Conservation (phyloP, 23 tunicate genomes). For the Trididemnum nubilum region DNA sequence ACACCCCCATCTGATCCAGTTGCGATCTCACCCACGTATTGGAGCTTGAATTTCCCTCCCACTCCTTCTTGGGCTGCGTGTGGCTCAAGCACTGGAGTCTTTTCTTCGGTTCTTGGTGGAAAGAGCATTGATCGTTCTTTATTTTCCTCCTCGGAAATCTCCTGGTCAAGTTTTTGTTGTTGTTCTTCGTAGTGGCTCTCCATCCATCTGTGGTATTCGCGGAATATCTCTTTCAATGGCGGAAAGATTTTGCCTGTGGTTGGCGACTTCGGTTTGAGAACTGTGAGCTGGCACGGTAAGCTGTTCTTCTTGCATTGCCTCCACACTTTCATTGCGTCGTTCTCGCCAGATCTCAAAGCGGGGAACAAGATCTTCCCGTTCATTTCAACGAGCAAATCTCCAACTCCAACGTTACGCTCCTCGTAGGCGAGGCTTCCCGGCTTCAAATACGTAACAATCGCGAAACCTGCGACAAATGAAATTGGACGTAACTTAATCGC, state of each 20-base stretch:
- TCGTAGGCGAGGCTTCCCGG: slow-evolving; percentile 75
- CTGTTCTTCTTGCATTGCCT: slow-evolving; percentile 49
- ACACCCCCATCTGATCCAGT: slow-evolving; percentile 74
- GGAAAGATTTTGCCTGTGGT: slow-evolving; percentile 53
- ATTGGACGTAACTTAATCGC: not conserved
- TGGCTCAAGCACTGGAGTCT: slow-evolving; percentile 73
- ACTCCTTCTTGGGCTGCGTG: slow-evolving; percentile 55
- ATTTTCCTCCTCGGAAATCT: slow-evolving; percentile 33
- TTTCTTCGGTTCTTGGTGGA: slow-evolving; percentile 42
- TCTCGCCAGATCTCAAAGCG: slow-evolving; percentile 47
- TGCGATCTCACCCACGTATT: slow-evolving; percentile 67
- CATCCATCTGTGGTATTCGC: slow-evolving; percentile 63
- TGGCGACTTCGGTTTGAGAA: slow-evolving; percentile 58
- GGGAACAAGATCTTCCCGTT: slow-evolving; percentile 66
- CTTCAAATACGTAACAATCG: slow-evolving; percentile 55
- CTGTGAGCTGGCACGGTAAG: slow-evolving; percentile 70
- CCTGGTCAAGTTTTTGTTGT: slow-evolving; percentile 55
- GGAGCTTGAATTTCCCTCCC: slow-evolving; percentile 51
- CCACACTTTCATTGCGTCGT: slow-evolving; percentile 69
- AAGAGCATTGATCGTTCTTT: slow-evolving; percentile 22
- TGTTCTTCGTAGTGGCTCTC: slow-evolving; percentile 45
- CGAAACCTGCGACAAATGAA: slow-evolving; percentile 57
- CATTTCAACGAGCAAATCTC: slow-evolving; percentile 81
- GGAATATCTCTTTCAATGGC: slow-evolving; percentile 48
- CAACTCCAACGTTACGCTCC: slow-evolving; percentile 45